Base-by-base conservation (phyloP, 1,140 invertebrate species). In the Bactericera cockerelli region DNA sequence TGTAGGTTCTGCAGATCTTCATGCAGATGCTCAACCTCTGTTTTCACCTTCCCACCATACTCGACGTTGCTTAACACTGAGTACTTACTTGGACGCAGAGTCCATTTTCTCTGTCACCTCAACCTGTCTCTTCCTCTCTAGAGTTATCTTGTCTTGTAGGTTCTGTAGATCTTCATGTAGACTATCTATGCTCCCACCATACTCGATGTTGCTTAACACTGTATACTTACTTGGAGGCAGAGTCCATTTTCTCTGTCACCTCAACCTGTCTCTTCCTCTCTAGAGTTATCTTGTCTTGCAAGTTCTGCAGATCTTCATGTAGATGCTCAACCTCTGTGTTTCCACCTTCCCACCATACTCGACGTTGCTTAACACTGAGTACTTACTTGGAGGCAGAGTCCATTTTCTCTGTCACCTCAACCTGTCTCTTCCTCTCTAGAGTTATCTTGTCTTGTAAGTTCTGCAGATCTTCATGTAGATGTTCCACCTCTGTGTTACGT, bases 1-100 rank as follows among this genome's bases (percentile, higher is more conserved):
- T 86, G 82, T 77, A 87, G 82, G 24, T 74, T 76, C 55, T 82
- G 75, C 0, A 87, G 73, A 22, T 85, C 81, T 2, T 79, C 74
- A 70, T 83, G 79, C 62, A 87, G 76, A 69, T 86, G 83, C 28
- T 82, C 81, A 2, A 86, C 79, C 73, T 89, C 86, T 61, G 81
- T 75, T n/a, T n/a, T n/a, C n/a, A n/a, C n/a, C n/a, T n/a, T n/a
- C n/a, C n/a, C n/a, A n/a, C n/a, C n/a, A n/a, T n/a, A n/a, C n/a
- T n/a, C n/a, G n/a, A n/a, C n/a, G n/a, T n/a, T n/a, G n/a, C n/a
- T n/a, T n/a, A n/a, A n/a, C n/a, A n/a, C n/a, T n/a, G n/a, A n/a
- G n/a, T 22, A 36, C 60, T 59, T 49, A 67, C 65, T 59, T 62
- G 6, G 79, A 77, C 58, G 83, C 83, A 22, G 79, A 77, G 6